Conservation (phyloP, 2,888 invertebrate species). For the Polyommatus iphigenia region DNA sequence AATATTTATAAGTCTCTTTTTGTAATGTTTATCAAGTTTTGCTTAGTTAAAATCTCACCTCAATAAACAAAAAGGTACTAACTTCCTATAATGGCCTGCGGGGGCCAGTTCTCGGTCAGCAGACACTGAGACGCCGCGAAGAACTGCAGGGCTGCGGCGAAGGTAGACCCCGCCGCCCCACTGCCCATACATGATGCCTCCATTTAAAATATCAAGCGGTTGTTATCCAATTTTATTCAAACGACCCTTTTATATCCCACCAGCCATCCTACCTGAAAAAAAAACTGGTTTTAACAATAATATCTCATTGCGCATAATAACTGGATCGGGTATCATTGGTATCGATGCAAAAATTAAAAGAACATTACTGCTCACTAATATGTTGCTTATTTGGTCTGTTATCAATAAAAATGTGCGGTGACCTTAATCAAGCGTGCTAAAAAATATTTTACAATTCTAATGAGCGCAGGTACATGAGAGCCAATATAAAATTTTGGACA, state of each 20-base stretch:
- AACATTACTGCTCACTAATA: not conserved
- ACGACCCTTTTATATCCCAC: not conserved
- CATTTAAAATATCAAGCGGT: not conserved
- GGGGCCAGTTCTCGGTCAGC: constrained; percentile 58
- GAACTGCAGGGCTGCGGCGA: constrained; percentile 62
- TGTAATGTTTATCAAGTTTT: not conserved
- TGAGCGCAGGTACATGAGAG: not conserved
- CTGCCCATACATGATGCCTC: constrained; percentile 40
- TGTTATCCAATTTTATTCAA: not conserved
- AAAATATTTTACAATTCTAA: not conserved
- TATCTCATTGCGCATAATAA: not conserved
- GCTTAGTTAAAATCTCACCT: not conserved
- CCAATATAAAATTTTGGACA: not conserved
- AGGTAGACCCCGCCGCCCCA: constrained; percentile 46
- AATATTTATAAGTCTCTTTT: not conserved
- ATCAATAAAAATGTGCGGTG: not conserved
- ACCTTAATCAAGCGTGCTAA: not conserved
- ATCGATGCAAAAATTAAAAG: not conserved
- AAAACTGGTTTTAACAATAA: not conserved
- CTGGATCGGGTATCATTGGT: not conserved
- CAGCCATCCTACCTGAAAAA: not conserved
- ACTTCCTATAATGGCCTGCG: constrained; percentile 50
- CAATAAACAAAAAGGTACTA: constrained; percentile 37
- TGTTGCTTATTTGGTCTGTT: not conserved
- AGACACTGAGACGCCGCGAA: constrained; percentile 64